Conservation (phyloP, 2,113 vertebrate genomes). For the Onychostruthus taczanowskii region DNA sequence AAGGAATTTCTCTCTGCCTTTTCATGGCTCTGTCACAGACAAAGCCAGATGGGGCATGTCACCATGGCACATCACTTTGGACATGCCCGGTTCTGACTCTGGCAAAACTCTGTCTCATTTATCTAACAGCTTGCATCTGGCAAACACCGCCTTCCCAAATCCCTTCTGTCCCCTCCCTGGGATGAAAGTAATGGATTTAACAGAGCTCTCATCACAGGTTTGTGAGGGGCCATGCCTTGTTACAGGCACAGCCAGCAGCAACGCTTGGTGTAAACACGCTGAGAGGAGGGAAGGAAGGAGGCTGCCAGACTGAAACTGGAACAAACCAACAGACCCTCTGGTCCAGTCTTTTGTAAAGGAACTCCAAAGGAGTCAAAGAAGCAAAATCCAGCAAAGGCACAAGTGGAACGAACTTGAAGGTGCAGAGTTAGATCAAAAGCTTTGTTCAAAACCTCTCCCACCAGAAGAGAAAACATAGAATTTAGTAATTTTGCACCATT, state of each 20-base stretch:
- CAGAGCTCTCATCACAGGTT: neutral
- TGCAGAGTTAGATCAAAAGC: neutral
- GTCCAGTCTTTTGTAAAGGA: neutral
- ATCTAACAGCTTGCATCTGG: neutral
- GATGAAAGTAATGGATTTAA: neutral
- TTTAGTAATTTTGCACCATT: neutral
- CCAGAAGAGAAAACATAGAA: neutral
- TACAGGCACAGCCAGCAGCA: neutral
- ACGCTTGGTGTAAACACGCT: rapidly evolving
- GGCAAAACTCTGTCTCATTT: neutral
- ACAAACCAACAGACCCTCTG: neutral
- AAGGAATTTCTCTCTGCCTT: neutral
- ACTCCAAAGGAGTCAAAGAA: neutral
- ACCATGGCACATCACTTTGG: neutral
- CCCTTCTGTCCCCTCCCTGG: neutral
- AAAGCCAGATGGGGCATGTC: neutral
- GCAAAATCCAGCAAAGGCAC: constrained; percentile 29
- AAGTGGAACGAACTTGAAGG: neutral
- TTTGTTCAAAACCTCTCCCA: neutral
- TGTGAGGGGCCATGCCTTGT: neutral
- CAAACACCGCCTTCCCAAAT: neutral
- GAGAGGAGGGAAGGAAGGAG: neutral
- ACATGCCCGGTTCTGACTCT: neutral
- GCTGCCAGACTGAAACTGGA: neutral
- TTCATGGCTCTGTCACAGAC: neutral